These are phyloP conservation scores for Rhagophthalmus giganteus DNA, from an alignment of 2,888 invertebrate species.

Conservation along the genomic window DNA sequence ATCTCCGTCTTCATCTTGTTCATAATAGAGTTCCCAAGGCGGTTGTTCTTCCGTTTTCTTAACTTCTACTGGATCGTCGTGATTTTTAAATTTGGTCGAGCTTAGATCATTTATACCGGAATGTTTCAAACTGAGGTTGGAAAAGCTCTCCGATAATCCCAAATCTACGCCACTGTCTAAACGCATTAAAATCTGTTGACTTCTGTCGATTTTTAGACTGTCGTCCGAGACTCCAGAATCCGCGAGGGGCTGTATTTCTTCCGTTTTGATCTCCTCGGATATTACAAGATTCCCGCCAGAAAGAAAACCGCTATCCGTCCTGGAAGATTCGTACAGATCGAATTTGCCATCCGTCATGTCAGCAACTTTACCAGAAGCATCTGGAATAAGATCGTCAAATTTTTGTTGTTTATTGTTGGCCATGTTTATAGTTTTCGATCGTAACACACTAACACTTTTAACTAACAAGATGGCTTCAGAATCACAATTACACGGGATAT, in stretches of 20 bases:
- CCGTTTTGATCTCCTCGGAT: slow-evolving; percentile 46
- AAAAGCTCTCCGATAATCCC: slow-evolving; percentile 64
- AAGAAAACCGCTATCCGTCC: slow-evolving; percentile 51
- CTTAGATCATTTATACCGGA: slow-evolving; percentile 51
- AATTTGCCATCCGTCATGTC: slow-evolving; percentile 42
- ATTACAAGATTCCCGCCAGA: slow-evolving; percentile 47
- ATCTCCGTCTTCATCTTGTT: slow-evolving; percentile 83
- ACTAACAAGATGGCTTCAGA: slow-evolving; percentile 30
- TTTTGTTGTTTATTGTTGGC: slow-evolving; percentile 24
- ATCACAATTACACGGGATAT: background rate
- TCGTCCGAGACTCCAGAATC: slow-evolving; percentile 28
- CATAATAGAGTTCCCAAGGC: slow-evolving; percentile 69
- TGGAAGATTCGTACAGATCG: slow-evolving; percentile 41
- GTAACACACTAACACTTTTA: slow-evolving; percentile 20
- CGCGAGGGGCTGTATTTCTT: slow-evolving; percentile 30
- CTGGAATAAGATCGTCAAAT: slow-evolving; percentile 41
- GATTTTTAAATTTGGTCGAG: slow-evolving; percentile 34
- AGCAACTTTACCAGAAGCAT: slow-evolving; percentile 41
- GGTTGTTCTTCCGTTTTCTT: slow-evolving; percentile 44
- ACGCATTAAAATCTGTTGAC: slow-evolving; percentile 54
- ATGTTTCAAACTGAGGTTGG: slow-evolving; percentile 60
- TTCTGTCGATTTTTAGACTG: slow-evolving; percentile 5
- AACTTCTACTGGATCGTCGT: slow-evolving; percentile 22
- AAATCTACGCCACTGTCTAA: slow-evolving; percentile 70
- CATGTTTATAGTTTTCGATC: slow-evolving; percentile 10